Evolutionary conservation across 2,797 vertebrate genomes (phyloP).

Genomic region (Cephalopachus bancanus): DNA sequence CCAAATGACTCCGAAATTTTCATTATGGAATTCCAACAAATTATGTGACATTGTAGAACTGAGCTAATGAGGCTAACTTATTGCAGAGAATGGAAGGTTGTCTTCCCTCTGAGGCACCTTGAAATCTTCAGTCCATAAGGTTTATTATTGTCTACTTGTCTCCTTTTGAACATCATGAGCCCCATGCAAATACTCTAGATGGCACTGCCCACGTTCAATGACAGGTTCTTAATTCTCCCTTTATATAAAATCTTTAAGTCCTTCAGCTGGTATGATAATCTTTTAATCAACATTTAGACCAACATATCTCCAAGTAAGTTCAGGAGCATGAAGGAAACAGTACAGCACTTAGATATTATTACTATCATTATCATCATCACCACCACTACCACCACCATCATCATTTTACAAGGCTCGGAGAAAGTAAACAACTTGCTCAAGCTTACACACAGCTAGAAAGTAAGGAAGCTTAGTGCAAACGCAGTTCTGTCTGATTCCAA

Average conservation of each 20-base stretch:
- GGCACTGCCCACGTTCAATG: background rate
- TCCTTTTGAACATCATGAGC: background rate
- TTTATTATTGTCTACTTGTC: background rate
- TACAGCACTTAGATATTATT: background rate
- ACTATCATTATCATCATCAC: background rate
- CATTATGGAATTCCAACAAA: background rate
- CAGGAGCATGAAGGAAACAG: background rate
- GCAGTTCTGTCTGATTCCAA: background rate
- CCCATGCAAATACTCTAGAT: background rate
- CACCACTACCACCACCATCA: background rate
- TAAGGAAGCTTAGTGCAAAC: background rate
- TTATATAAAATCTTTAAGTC: background rate
- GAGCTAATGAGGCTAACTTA: background rate
- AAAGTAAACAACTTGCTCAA: background rate
- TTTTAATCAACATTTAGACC: background rate
- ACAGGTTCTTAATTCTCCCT: background rate
- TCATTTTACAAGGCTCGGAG: background rate
- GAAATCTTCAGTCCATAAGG: background rate
- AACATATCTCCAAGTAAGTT: background rate
- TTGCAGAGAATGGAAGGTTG: background rate
- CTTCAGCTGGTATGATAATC: background rate
- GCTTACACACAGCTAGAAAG: background rate
- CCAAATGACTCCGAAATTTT: background rate
- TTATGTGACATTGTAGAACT: background rate
- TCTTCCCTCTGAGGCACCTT: background rate